Conservation (phyloP, 2,113 vertebrate species). For the Numida meleagris region DNA sequence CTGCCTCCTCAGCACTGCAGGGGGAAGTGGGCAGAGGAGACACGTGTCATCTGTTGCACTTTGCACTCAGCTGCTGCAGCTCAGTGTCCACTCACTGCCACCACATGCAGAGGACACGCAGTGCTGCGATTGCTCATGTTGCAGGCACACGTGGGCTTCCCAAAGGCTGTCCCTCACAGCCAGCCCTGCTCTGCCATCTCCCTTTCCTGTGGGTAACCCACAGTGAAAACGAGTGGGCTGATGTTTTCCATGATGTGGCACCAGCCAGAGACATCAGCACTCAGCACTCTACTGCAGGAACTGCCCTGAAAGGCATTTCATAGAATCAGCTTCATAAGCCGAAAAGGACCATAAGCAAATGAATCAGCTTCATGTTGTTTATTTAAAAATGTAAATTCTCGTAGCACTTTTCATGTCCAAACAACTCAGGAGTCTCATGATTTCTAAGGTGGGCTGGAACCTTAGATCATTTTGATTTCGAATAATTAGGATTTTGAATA, state of each 20-base stretch:
- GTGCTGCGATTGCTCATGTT: rapidly evolving
- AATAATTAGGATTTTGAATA: constrained; percentile 65
- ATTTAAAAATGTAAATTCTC: constrained; percentile 46
- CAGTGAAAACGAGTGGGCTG: background rate
- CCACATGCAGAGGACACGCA: rapidly evolving
- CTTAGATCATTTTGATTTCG: constrained; percentile 42
- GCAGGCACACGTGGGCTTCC: background rate
- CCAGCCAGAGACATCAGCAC: background rate
- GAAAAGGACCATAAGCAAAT: background rate
- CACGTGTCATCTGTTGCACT: background rate
- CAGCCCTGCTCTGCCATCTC: background rate
- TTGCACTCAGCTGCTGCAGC: background rate
- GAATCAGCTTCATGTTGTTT: constrained; percentile 55
- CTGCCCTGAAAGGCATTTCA: background rate
- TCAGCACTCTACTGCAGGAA: background rate
- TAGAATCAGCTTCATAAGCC: background rate
- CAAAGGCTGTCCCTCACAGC: background rate
- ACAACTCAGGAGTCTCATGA: constrained; percentile 62
- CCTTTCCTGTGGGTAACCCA: background rate
- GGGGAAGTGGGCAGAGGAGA: background rate
- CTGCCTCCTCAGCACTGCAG: background rate
- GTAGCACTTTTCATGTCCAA: constrained; percentile 53
- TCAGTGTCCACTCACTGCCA: background rate
- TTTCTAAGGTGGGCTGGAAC: constrained; percentile 66
- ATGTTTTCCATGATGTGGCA: background rate